A percentile compares a stretch with the other conserved stretches of the same genome.
These are phyloP conservation scores for Leptogaster cylindrica DNA, from an alignment of 2,888 invertebrate species.

Conservation along the genomic window DNA sequence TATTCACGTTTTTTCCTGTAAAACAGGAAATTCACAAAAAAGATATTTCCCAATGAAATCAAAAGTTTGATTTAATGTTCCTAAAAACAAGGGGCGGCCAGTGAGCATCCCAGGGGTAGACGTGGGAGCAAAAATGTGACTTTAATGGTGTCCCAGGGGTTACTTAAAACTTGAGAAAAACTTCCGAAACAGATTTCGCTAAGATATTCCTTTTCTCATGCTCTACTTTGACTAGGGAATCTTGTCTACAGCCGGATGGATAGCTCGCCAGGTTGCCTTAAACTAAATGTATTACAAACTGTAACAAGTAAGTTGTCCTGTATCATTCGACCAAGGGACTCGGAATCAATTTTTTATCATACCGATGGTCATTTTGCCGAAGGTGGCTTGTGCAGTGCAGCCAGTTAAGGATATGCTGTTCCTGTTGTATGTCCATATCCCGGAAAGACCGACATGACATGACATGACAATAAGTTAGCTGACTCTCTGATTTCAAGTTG, in stretches of 20 bases:
- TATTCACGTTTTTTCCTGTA: neutral
- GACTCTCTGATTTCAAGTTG: slow-evolving; percentile 45
- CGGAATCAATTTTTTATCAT: slow-evolving; percentile 41
- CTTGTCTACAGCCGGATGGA: neutral
- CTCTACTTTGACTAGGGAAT: neutral
- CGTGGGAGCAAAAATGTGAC: neutral
- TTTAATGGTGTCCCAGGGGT: slow-evolving; percentile 41
- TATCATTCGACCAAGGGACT: slow-evolving; percentile 1
- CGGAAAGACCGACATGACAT: slow-evolving; percentile 49
- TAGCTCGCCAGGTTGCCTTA: neutral
- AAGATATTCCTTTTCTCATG: neutral
- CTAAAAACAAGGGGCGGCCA: neutral
- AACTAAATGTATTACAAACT: slow-evolving; percentile 23
- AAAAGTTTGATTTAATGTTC: slow-evolving; percentile 21
- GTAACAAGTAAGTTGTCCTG: slow-evolving; percentile 37
- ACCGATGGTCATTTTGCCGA: slow-evolving; percentile 11
- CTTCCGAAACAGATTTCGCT: slow-evolving; percentile 3
- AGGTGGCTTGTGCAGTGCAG: slow-evolving; percentile 13
- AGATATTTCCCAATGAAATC: slow-evolving; percentile 4
- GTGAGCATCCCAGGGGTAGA: neutral
- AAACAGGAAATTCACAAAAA: neutral
- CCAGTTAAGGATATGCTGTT: slow-evolving; percentile 14
- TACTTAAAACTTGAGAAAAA: slow-evolving; percentile 31
- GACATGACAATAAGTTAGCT: slow-evolving; percentile 50
- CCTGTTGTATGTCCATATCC: slow-evolving; percentile 38